phyloP scores from a whole-genome alignment of 2,888 invertebrate species.

The Leptinotarsa peninsularis region DNA sequence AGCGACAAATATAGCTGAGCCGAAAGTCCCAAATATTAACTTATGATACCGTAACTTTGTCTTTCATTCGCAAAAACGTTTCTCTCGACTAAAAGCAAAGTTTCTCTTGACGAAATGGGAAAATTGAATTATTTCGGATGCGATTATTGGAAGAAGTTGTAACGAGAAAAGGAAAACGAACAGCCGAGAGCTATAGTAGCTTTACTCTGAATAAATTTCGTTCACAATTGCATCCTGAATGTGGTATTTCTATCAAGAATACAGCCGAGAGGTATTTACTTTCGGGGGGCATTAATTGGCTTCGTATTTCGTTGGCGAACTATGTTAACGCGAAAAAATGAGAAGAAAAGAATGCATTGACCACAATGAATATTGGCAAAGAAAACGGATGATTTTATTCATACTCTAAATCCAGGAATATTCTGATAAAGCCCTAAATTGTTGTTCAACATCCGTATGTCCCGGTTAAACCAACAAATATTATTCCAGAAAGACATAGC shows the following conservation, averaged over 20 bases:
- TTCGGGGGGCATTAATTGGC: slow-evolving; percentile 13
- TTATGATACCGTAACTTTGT: slow-evolving; percentile 21
- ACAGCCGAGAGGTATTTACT: slow-evolving; percentile 5
- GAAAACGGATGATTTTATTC: slow-evolving; percentile 8
- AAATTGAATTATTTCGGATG: slow-evolving; percentile 34
- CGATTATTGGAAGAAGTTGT: slow-evolving; percentile 34
- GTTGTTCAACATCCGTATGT: neutral
- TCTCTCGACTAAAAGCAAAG: slow-evolving; percentile 21
- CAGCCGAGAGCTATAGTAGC: slow-evolving; percentile 26
- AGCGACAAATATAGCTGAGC: slow-evolving; percentile 3
- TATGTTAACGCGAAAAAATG: neutral
- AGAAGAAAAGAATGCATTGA: neutral
- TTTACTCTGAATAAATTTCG: slow-evolving; percentile 34
- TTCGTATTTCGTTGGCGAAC: slow-evolving; percentile 6
- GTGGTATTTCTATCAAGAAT: neutral
- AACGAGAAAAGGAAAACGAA: slow-evolving; percentile 27
- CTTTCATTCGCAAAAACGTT: slow-evolving; percentile 19
- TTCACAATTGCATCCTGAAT: slow-evolving; percentile 22
- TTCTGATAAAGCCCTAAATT: neutral
- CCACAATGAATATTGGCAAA: neutral
- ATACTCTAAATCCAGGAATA: neutral
- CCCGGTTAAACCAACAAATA: neutral
- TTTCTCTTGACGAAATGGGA: slow-evolving; percentile 23
- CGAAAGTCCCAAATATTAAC: slow-evolving; percentile 23
- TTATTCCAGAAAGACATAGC: neutral